Conservation (phyloP, 2,888 invertebrate species). For the Parnassius mnemosyne region DNA sequence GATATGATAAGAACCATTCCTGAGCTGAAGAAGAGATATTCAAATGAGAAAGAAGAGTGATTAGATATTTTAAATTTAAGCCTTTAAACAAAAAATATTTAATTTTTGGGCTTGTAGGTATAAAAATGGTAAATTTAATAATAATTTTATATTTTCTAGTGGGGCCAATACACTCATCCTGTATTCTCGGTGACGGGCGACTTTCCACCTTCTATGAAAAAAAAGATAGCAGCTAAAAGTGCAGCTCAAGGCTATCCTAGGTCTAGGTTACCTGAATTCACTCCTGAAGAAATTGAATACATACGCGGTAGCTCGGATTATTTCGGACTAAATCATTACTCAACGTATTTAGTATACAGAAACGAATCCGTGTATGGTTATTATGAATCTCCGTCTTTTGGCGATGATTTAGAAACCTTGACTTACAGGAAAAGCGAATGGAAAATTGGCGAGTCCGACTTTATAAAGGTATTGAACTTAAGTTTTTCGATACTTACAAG, state of each 20-base stretch:
- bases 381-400: slow-evolving; percentile 36
- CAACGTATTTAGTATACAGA: slow-evolving; percentile 49
- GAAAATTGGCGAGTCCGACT: slow-evolving; percentile 33
- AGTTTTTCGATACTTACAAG: neutral
- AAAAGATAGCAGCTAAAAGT: slow-evolving; percentile 76
- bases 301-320: slow-evolving; percentile 82
- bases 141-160: slow-evolving; percentile 45
- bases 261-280: slow-evolving; percentile 73
- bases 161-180: slow-evolving; percentile 81
- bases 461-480: slow-evolving; percentile 33
- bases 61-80: too few relatives aligned
- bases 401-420: slow-evolving; percentile 37
- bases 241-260: slow-evolving; percentile 57
- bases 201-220: slow-evolving; percentile 81
- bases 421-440: slow-evolving; percentile 37
- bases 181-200: slow-evolving; percentile 80
- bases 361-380: slow-evolving; percentile 37
- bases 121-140: too few relatives aligned
- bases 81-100: too few relatives aligned
- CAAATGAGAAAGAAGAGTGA: too few relatives aligned
- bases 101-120: too few relatives aligned
- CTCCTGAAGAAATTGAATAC: slow-evolving; percentile 78
- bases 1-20: too few relatives aligned
- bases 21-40: too few relatives aligned
- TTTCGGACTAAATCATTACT: slow-evolving; percentile 85